Base-by-base conservation (phyloP, 2,113 vertebrate genomes). In the Cacatua alba region DNA sequence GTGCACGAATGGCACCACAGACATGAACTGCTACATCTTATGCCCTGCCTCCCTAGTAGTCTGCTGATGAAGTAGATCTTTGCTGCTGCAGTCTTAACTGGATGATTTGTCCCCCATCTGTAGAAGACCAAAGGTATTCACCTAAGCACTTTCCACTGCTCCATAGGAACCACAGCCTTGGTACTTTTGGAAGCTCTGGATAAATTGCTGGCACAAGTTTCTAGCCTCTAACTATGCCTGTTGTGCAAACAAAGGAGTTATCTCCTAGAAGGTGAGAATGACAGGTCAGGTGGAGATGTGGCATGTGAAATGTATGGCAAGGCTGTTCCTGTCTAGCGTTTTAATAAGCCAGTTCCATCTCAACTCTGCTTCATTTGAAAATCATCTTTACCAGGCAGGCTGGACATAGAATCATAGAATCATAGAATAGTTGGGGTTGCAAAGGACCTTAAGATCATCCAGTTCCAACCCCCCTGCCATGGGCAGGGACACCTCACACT, bases 1-100 rank as follows among this genome's bases (percentile, higher is more conserved):
- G 3, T 15, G 44, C 18, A 21, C 10, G 25, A 65, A 28, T 28
- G 46, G 18, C 24, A 31, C 46, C 29, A 41, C 44, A 60, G 60
- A 25, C n/a, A 4, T 21, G 17, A 69, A 7, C 37, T n/a, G 25
- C 48, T 35, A 1, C 0, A 0, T 46, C 12, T 24, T 75, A 9
- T 8, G 24, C 46, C 51, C 35, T 33, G 28, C 49, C 49, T 86
- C 31, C 23, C 11, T 13, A 9, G 9, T 25, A 37, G 13, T 53
- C 72, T 67, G 20, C 28, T 76, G 57, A 16, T 21, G 10, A 14
- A 44, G 33, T 9, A 68, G 31, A 35, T 76, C n/a, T 81, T 53
- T 26, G 37, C 62, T 60, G 55, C 57, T 59, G 62, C 49, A 29
- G 33, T 11, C 44, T 62, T 67, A 28, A 25, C 16, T 9, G 33